Base-by-base conservation (phyloP, 1,140 invertebrate species). In the Augochlora pura region DNA sequence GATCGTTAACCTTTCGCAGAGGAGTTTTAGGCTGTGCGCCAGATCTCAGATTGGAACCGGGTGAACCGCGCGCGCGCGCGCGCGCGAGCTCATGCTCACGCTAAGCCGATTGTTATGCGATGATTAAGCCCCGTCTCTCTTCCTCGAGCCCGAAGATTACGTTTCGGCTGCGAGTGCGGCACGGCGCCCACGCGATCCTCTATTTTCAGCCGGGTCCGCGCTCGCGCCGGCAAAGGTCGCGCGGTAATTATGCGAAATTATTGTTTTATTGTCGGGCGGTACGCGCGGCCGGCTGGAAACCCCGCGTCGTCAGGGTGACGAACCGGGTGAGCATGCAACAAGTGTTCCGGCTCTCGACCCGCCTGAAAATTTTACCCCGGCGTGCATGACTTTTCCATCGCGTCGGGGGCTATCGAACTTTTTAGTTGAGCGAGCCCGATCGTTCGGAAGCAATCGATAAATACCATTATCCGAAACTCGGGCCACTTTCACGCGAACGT, bases 1-100 rank as follows among this genome's bases (percentile, higher is more conserved):
- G 90, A 91, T 91, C 90, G 90, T 91, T 91, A 90, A 91, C 90
- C 90, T 88, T 89, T 89, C 85, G 57, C 32, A 62, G 46, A 79
- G 71, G 68, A 57, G 54, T 57, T 85, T 87, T 87, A 86, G 90
- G 90, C 88, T 77, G 54, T 65, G 76, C 64, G 90, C 90, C 90
- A 91, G 88, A 86, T 85, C 83, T 89, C 64, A 84, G 88, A 87
- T 89, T 89, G 87, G 81, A 91, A 89, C 88, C 87, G 89, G 85
- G 85, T 88, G 86, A 88, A 84, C 88, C 82, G 88, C 80, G 82
- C 87, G 82, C 75, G 74, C 1, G 60, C 74, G 14, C 49, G 49
- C 12, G 9, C 5, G 10, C 49, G 14, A 12, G 49, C 49, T 52
- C 49, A 7, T 18, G 16, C 49, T n/a, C 21, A n/a, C 9, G 18